phyloP scores from a whole-genome alignment of 2,113 vertebrate genomes.

The Vimba vimba region DNA sequence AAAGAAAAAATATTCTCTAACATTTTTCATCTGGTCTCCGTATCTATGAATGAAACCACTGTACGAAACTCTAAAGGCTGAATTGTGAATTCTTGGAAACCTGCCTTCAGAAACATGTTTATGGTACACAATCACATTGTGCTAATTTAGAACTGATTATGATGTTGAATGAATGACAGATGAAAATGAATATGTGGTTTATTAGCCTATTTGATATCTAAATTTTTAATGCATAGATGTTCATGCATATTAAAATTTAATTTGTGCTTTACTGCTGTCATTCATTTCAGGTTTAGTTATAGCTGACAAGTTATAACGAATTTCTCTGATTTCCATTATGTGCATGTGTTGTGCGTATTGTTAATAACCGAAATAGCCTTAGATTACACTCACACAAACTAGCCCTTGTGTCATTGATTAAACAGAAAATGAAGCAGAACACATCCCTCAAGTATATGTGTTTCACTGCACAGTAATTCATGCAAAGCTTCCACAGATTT shows the following conservation, averaged over 20 bases:
- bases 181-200: background rate
- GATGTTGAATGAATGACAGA: background rate
- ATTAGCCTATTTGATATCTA: background rate
- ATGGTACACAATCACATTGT: background rate
- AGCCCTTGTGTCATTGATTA: slow-evolving; percentile 10
- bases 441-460: slow-evolving; percentile 35
- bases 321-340: background rate
- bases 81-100: slow-evolving; percentile 4
- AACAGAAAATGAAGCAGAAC: slow-evolving; percentile 24
- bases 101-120: slow-evolving; percentile 13
- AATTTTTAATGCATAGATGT: background rate
- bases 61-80: background rate
- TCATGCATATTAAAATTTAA: background rate
- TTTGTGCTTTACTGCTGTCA: background rate
- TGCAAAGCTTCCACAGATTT: background rate
- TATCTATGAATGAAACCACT: background rate
- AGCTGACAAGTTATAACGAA: background rate
- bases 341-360: background rate
- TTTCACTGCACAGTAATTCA: slow-evolving; percentile 43
- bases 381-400: slow-evolving; percentile 12
- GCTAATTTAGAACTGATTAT: slow-evolving; percentile 4
- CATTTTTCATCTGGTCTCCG: background rate
- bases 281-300: background rate
- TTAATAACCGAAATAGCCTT: background rate
- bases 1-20: slow-evolving; percentile 18